Evolutionary conservation across 2,888 invertebrate species (phyloP).

Genomic region (Steromphala cineraria): DNA sequence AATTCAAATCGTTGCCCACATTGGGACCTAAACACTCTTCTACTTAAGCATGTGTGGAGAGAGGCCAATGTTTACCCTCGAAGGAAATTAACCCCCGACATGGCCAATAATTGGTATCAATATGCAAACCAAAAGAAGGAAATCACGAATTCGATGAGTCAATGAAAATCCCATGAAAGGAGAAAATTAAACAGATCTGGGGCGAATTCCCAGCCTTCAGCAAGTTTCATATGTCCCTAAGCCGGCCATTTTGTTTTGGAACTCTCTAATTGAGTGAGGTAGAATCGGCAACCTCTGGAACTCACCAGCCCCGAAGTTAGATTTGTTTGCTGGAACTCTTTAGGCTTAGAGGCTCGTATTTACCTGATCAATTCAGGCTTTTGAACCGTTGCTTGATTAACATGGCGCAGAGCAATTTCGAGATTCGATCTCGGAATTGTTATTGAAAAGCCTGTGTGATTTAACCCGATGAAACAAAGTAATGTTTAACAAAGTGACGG

Average conservation of each 20-base stretch:
- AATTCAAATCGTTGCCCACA: background rate
- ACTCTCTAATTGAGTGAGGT: constrained; percentile 9
- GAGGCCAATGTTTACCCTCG: constrained; percentile 16
- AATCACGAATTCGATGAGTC: constrained; percentile 26
- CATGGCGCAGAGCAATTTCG: background rate
- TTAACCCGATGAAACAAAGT: constrained; percentile 11
- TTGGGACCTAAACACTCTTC: background rate
- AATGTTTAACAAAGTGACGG: background rate
- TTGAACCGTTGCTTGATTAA: background rate
- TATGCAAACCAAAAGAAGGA: constrained; percentile 9
- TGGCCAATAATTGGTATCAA: constrained; percentile 18
- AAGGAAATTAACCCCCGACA: constrained; percentile 27
- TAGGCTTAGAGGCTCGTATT: background rate
- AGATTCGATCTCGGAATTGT: background rate
- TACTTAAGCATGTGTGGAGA: constrained; percentile 1
- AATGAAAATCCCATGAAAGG: constrained; percentile 18
- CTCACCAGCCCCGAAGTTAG: background rate
- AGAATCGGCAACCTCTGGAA: background rate
- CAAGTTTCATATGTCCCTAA: background rate
- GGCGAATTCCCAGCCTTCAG: background rate
- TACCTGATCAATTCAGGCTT: background rate
- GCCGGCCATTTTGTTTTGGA: background rate
- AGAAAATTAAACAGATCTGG: constrained; percentile 7
- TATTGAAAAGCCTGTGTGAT: constrained; percentile 6
- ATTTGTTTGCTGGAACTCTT: background rate